A percentile compares a stretch with the other conserved stretches of the same genome.
Evolutionary conservation across 1,140 invertebrate species (phyloP).

Genomic region (Drosophila arizonae): DNA sequence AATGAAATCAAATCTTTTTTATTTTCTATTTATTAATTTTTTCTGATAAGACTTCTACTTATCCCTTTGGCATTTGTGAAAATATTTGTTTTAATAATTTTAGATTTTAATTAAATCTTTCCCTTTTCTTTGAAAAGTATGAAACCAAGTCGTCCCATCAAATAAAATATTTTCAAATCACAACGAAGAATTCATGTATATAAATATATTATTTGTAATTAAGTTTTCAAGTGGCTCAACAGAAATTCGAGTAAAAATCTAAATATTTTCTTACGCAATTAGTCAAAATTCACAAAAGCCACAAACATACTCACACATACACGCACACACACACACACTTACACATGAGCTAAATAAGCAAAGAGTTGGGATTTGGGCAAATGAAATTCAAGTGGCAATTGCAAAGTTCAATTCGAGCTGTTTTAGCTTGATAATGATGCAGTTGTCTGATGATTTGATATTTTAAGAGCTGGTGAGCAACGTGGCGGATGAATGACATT

Average conservation of each 20-base stretch:
- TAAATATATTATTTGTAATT: too few relatives aligned
- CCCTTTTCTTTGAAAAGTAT: too few relatives aligned
- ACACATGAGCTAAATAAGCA: background rate
- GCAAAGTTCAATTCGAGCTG: conserved; percentile 23
- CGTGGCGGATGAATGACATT: conserved; percentile 59
- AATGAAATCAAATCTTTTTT: too few relatives aligned
- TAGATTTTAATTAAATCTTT: too few relatives aligned
- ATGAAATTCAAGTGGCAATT: conserved; percentile 29
- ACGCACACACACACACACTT: conserved; percentile 4
- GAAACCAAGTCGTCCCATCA: too few relatives aligned
- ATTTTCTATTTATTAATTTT: too few relatives aligned
- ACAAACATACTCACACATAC: conserved; percentile 15
- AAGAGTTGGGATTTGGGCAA: background rate
- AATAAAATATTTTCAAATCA: too few relatives aligned
- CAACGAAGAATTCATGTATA: too few relatives aligned
- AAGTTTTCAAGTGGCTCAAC: too few relatives aligned
- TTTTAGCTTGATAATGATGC: conserved; percentile 22
- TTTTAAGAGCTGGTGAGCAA: conserved; percentile 45
- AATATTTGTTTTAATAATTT: too few relatives aligned
- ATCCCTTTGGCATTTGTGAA: too few relatives aligned
- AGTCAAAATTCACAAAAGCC: conserved; percentile 18
- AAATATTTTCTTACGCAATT: conserved; percentile 52
- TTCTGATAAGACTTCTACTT: too few relatives aligned
- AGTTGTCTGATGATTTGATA: conserved; percentile 50
- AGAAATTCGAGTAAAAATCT: background rate